Percentiles rank a stretch among this genome's conserved stretches.
Evolutionary conservation across 2,797 vertebrate species (phyloP).

Genomic region (Kryptopterus vitreolus): DNA sequence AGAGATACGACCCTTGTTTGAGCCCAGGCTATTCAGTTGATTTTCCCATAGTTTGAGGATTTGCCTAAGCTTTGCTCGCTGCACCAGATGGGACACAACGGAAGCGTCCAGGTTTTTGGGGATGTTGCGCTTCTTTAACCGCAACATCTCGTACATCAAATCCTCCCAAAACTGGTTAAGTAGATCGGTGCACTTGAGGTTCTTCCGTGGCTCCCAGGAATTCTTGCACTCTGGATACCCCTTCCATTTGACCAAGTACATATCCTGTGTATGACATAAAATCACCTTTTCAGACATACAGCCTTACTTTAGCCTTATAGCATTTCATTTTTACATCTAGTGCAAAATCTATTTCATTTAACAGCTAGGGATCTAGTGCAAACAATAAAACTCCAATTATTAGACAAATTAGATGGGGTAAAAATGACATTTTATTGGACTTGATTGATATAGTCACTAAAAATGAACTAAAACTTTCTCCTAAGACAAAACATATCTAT

Average conservation of each 20-base stretch:
- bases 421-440: neutral
- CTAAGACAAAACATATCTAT: neutral
- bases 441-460: no score
- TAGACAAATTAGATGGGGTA: neutral
- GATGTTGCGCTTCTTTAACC: constrained; percentile 51
- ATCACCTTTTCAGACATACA: neutral
- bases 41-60: constrained; percentile 72
- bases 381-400: neutral
- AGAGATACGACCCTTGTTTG: constrained; percentile 70
- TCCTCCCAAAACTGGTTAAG: constrained; percentile 78
- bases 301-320: no score
- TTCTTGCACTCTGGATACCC: constrained; percentile 72
- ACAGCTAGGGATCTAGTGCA: neutral
- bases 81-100: constrained; percentile 65
- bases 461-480: no score
- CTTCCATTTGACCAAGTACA: constrained; percentile 80
- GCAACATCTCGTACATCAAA: constrained; percentile 66
- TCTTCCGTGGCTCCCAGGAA: constrained; percentile 78
- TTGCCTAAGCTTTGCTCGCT: constrained; percentile 75
- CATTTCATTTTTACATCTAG: no score
- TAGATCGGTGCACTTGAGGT: constrained; percentile 74
- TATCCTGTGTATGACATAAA: constrained; percentile 62
- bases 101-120: constrained; percentile 66
- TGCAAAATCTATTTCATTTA: no score
- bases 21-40: constrained; percentile 71